A percentile compares a stretch with the other conserved stretches of the same genome.
These are phyloP conservation scores for Smithornis capensis DNA, from an alignment of 2,113 vertebrate genomes.

Conservation along the genomic window DNA sequence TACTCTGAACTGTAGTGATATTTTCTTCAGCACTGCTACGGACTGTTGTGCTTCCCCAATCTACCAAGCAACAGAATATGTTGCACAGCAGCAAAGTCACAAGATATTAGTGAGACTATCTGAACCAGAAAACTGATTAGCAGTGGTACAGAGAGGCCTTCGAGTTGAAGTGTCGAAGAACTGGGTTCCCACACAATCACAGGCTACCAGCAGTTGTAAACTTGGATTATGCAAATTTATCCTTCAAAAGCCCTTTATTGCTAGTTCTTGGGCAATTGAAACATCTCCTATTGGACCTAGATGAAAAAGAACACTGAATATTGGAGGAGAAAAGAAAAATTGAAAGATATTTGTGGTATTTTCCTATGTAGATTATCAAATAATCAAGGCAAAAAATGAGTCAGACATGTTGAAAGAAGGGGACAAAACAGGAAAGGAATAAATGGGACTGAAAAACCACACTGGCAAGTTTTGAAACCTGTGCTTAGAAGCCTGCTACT, in stretches of 20 bases:
- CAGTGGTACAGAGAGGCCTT: neutral
- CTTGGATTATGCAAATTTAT: neutral
- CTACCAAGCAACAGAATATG: neutral
- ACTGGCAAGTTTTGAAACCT: neutral
- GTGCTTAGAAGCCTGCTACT: neutral
- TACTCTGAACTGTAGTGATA: neutral
- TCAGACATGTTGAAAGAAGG: neutral
- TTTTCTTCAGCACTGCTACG: neutral
- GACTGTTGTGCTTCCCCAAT: neutral
- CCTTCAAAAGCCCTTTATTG: neutral
- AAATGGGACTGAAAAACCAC: neutral
- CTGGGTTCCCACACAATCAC: neutral
- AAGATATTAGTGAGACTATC: neutral
- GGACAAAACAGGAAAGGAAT: neutral
- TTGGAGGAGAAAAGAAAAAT: neutral
- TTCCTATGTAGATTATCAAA: neutral
- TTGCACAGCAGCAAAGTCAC: neutral
- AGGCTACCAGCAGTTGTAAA: neutral
- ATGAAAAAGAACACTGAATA: neutral
- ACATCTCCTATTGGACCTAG: neutral
- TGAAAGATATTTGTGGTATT: neutral
- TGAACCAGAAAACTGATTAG: neutral
- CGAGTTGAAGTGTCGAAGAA: neutral
- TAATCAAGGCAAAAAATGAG: neutral
- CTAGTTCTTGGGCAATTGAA: neutral